Percentiles rank a stretch among this genome's conserved stretches.
Evolutionary conservation across 2,888 invertebrate genomes (phyloP).

Genomic region (Isoperla grammatica): DNA sequence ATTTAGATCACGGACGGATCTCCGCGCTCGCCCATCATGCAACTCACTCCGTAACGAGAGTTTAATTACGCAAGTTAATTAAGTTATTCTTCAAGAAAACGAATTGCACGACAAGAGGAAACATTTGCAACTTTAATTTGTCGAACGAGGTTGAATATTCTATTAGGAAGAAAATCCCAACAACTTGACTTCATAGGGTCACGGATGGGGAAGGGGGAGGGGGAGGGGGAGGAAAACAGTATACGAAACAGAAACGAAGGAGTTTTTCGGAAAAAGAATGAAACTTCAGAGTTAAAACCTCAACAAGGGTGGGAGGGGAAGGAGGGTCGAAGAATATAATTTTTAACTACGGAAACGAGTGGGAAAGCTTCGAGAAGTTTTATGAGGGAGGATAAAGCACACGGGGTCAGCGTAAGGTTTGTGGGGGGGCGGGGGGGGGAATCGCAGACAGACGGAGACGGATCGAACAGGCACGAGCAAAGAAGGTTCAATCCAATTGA

Average conservation of each 20-base stretch:
- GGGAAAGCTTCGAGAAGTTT: neutral
- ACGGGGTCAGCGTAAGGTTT: conserved; percentile 3
- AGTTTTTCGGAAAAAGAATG: conserved; percentile 5
- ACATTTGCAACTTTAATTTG: conserved; percentile 27
- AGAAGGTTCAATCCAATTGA: conserved; percentile 18
- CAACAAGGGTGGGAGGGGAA: neutral
- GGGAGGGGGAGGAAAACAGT: conserved; percentile 26
- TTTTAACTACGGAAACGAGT: neutral
- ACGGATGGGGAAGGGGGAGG: conserved; percentile 3
- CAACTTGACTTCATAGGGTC: conserved; percentile 14
- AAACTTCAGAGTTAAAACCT: conserved; percentile 5
- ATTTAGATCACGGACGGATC: conserved; percentile 18
- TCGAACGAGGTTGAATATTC: conserved; percentile 21
- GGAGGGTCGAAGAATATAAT: conserved; percentile 9
- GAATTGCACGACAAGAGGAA: conserved; percentile 28
- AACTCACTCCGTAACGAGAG: conserved; percentile 27
- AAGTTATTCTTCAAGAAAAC: conserved; percentile 26
- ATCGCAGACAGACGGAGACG: conserved; percentile 1
- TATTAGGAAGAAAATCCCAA: conserved; percentile 11
- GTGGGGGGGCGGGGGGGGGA: neutral
- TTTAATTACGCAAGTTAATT: conserved; percentile 29
- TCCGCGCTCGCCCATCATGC: conserved; percentile 19
- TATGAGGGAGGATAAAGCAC: neutral
- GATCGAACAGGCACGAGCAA: neutral
- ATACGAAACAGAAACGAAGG: neutral